phyloP scores from a whole-genome alignment of 2,797 vertebrate genomes.

The Thripadectes ignobilis region DNA sequence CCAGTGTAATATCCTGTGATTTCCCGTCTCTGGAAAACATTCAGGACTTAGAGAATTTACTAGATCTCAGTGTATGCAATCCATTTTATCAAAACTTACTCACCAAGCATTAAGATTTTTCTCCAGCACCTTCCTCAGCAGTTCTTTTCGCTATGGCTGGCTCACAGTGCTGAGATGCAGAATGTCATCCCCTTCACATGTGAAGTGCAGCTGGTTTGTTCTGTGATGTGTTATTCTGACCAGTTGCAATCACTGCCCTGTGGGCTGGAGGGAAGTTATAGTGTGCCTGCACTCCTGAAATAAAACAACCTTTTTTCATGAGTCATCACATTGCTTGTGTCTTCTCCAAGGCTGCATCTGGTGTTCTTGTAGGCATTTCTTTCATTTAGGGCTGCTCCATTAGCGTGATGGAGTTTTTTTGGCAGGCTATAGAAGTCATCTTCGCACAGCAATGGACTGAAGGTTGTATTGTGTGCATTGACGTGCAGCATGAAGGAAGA shows the following conservation, averaged over 20 bases:
- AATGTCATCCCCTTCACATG: fast-evolving
- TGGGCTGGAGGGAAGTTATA: neutral
- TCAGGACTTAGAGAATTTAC: neutral
- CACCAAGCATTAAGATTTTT: neutral
- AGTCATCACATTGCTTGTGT: neutral
- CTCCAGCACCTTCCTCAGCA: neutral
- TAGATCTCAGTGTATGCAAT: neutral
- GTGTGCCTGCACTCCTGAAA: neutral
- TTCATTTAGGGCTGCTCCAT: neutral
- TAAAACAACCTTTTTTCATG: neutral
- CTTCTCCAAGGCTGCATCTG: neutral
- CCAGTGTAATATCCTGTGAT: neutral
- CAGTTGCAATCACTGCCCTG: neutral
- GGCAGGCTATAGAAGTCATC: neutral
- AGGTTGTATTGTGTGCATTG: neutral
- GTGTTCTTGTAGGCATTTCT: neutral
- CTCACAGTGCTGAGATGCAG: neutral
- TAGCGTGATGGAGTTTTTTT: fast-evolving
- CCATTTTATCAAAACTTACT: neutral
- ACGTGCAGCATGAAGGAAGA: neutral
- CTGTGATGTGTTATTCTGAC: neutral
- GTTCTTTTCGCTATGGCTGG: neutral
- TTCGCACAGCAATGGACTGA: neutral
- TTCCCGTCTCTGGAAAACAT: neutral
- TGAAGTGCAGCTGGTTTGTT: neutral